phyloP scores from a whole-genome alignment of 2,888 invertebrate species.

The Clostera curtula region DNA sequence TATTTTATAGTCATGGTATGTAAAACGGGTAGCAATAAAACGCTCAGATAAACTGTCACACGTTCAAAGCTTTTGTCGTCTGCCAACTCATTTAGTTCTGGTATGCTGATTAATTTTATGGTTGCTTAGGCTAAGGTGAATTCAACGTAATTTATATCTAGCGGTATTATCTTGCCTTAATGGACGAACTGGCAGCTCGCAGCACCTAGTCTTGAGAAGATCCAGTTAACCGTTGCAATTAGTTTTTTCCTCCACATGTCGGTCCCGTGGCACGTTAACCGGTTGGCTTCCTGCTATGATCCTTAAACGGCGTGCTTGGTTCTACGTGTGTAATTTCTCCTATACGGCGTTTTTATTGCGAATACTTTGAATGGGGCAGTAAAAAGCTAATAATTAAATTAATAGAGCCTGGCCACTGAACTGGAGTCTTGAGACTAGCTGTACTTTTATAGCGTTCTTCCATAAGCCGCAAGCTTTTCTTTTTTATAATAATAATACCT shows the following conservation, averaged over 20 bases:
- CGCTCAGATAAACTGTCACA: slow-evolving; percentile 2
- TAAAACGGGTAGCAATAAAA: slow-evolving; percentile 11
- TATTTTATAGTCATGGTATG: slow-evolving; percentile 25
- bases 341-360: slow-evolving; percentile 34
- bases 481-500: too few relatives aligned
- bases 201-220: slow-evolving; percentile 27
- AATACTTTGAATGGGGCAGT: slow-evolving; percentile 28
- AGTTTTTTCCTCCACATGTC: slow-evolving; percentile 43
- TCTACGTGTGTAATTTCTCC: slow-evolving; percentile 48
- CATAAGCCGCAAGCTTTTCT: neutral
- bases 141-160: slow-evolving; percentile 18
- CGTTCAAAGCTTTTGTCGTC: too few relatives aligned
- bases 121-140: slow-evolving; percentile 1
- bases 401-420: slow-evolving; percentile 32
- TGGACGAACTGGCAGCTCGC: slow-evolving; percentile 22
- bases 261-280: slow-evolving; percentile 35
- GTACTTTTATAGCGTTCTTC: neutral
- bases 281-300: slow-evolving; percentile 56
- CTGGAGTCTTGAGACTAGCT: slow-evolving; percentile 15
- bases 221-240: slow-evolving; percentile 45
- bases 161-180: slow-evolving; percentile 38
- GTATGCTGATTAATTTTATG: slow-evolving; percentile 2
- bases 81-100: too few relatives aligned
- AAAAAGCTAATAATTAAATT: slow-evolving; percentile 37
- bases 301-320: slow-evolving; percentile 50